Conservation (phyloP, 1,140 invertebrate species). For the Nixonia krombeini region DNA sequence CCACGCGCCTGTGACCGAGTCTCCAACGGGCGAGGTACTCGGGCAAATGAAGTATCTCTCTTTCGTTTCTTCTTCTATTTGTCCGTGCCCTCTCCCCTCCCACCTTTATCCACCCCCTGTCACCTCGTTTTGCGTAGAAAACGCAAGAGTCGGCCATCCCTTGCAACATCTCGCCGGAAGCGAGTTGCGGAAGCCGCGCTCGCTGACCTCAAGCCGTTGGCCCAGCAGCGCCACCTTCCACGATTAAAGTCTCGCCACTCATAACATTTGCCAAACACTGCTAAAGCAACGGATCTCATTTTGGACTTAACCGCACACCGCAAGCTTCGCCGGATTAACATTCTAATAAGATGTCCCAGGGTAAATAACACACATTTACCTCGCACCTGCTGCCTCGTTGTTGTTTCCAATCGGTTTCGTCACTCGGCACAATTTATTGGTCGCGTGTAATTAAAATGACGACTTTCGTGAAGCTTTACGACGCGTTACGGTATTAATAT, state of each 20-base stretch:
- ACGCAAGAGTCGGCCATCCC: background rate
- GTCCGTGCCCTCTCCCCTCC: constrained; percentile 2
- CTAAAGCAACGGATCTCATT: constrained; percentile 13
- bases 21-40: background rate
- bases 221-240: background rate
- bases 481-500: constrained; percentile 16
- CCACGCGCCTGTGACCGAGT: background rate
- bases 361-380: constrained; percentile 28
- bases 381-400: constrained; percentile 20
- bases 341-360: constrained; percentile 38
- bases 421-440: constrained; percentile 10
- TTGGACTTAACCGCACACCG: constrained; percentile 3
- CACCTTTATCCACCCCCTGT: no score
- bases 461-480: constrained; percentile 3
- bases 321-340: constrained; percentile 20
- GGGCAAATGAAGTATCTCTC: background rate
- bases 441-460: background rate
- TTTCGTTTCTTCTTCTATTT: background rate
- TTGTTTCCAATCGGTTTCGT: no score
- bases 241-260: constrained; percentile 8
- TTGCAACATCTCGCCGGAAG: background rate
- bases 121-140: background rate
- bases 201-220: background rate
- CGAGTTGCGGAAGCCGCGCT: background rate
- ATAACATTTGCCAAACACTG: constrained; percentile 6